These are phyloP conservation scores for Fundulus diaphanus DNA, from an alignment of 2,797 vertebrate species.

Conservation along the genomic window DNA sequence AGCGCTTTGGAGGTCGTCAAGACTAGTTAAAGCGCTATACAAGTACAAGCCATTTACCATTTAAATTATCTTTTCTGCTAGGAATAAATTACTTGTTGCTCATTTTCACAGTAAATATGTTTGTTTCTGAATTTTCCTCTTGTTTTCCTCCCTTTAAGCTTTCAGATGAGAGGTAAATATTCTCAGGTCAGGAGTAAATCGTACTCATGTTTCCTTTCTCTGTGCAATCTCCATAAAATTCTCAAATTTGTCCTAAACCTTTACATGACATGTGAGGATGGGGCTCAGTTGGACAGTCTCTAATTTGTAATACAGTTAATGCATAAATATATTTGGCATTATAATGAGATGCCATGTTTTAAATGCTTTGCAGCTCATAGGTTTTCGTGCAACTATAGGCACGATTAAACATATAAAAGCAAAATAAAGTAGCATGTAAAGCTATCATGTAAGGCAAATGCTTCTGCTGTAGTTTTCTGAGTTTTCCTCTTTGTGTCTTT, in stretches of 20 bases:
- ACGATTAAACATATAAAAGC: background rate
- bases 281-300: slow-evolving; percentile 6
- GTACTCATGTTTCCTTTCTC: background rate
- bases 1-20: no score
- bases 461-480: background rate
- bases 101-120: background rate
- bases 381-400: background rate
- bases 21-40: no score
- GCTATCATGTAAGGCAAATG: background rate
- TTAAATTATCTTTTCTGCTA: background rate
- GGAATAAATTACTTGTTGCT: background rate
- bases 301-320: background rate
- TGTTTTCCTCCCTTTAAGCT: slow-evolving; percentile 43
- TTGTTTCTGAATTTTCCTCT: slow-evolving; percentile 31
- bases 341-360: no score
- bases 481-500: slow-evolving; percentile 4
- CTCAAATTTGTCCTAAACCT: background rate
- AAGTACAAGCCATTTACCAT: no score
- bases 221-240: background rate
- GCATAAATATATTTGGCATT: background rate
- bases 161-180: slow-evolving; percentile 67
- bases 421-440: background rate
- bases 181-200: background rate
- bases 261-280: slow-evolving; percentile 6
- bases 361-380: no score